Conservation (phyloP, 1,140 invertebrate genomes). For the Phortica variegata region DNA sequence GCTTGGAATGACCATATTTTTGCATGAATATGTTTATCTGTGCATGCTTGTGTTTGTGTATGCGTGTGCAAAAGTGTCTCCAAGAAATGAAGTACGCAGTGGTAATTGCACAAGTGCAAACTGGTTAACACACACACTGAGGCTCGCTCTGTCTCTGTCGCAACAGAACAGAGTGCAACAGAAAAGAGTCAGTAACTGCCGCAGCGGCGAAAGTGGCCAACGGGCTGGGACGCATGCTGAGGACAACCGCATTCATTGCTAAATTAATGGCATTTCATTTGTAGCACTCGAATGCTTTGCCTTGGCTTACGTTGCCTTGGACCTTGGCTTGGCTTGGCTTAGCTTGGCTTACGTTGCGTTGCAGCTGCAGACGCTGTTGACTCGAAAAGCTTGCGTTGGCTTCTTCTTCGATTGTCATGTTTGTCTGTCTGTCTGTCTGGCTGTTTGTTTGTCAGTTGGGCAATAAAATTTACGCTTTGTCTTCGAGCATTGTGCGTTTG, state of each 20-base stretch:
- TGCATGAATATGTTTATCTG: too few species aligned
- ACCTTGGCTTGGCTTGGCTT: too few species aligned
- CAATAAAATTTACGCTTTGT: conserved; percentile 38
- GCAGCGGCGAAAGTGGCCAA: conserved; percentile 24
- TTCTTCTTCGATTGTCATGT: too few species aligned
- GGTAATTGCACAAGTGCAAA: background rate
- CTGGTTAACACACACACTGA: background rate
- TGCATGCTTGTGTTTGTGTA: too few species aligned
- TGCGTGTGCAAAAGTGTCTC: background rate
- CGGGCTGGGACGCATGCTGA: conserved; percentile 8
- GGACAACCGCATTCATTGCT: conserved; percentile 51
- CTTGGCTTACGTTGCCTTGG: too few species aligned
- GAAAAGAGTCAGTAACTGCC: background rate
- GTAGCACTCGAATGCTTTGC: background rate
- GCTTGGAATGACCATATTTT: too few species aligned
- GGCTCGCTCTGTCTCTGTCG: conserved; percentile 1
- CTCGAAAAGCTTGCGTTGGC: too few species aligned
- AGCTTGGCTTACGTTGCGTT: too few species aligned
- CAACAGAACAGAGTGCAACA: background rate
- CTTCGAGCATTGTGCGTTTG: conserved; percentile 14
- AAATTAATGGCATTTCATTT: conserved; percentile 55
- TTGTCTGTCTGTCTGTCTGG: too few species aligned
- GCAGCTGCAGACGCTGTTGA: too few species aligned
- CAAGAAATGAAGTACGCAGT: background rate
- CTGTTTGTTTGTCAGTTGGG: too few species aligned